Base-by-base conservation (phyloP, 2,888 invertebrate species). In the Drosophila neotestacea region DNA sequence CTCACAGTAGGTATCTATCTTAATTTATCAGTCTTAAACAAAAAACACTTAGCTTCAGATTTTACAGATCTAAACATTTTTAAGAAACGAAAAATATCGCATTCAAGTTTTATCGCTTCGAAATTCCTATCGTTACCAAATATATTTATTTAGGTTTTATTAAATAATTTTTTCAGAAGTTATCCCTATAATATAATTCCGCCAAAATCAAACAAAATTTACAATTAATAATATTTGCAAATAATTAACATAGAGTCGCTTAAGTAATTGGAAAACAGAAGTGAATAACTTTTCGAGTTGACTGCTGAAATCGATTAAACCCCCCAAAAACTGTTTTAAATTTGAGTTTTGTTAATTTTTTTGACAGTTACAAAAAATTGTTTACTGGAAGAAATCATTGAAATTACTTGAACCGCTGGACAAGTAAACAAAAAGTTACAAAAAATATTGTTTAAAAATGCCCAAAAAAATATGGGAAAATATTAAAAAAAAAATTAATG, bases 361-460 rank as follows among this genome's bases (percentile, higher is more conserved):
- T 11, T 59, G 58, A 62, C 46, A 62, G 42, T 11, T 46, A 59
- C 56, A 56, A 68, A 68, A 77, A 77, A 77, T 78, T 54, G 73
- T 72, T 65, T 64, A 55, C 63, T 64, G 61, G 38, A 69, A 78
- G 68, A 72, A 55, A 63, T 77, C 74, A 77, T 27, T 13, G 38
- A 36, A 41, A 60, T 58, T 38, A 34, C 28, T 42, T 39, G 27
- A 63, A 42, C 22, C 44, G 39, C n/a, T 50, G 41, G 13, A 28
- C 54, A 48, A 48, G 73, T 54, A 77, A 77, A 75, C 58, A 70
- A 59, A 51, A 63, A 32, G 51, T 36, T 13, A 16, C 16, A 38
- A 9, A 34, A 28, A 38, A n/a, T 47, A 46, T 36, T 44, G 36
- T 63, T 46, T 58, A 61, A 65, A 54, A 77, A 61, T 46, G 36